Evolutionary conservation across 64 coral and sea anemone genomes (phyloP).

Genomic region (Orbicella faveolata): DNA sequence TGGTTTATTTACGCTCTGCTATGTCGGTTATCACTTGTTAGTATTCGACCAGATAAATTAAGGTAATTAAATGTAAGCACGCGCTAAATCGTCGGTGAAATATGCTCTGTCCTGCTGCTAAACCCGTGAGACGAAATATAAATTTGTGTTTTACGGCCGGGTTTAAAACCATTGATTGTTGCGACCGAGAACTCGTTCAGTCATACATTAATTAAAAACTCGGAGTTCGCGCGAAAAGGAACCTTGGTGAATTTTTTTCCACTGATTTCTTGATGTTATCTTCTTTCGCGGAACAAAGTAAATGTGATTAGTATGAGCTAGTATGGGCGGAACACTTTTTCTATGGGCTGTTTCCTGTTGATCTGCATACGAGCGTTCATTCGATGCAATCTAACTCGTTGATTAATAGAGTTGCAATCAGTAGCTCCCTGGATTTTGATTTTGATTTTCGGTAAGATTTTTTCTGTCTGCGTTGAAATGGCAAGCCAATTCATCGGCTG

Average conservation of each 20-base stretch:
- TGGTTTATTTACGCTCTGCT: background rate
- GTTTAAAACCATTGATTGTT: no score
- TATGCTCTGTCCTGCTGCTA: background rate
- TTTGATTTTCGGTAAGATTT: no score
- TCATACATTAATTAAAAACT: no score
- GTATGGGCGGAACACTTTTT: background rate
- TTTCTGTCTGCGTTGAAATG: no score
- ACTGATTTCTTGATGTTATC: background rate
- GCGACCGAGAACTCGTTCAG: no score
- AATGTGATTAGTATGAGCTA: background rate
- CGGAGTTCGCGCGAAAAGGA: no score
- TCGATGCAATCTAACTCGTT: no score
- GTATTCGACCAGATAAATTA: background rate
- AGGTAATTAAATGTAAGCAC: background rate
- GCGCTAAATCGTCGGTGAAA: background rate
- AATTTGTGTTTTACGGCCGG: background rate
- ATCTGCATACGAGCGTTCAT: no score
- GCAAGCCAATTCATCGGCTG: no score
- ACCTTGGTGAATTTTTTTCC: background rate
- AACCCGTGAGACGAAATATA: background rate
- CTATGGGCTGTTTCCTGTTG: no score
- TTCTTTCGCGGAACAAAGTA: background rate
- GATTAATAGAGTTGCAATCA: no score
- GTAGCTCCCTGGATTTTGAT: no score
- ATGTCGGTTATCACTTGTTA: background rate